Evolutionary conservation across 1,140 invertebrate genomes (phyloP).

Genomic region (Megalonaias nervosa): DNA sequence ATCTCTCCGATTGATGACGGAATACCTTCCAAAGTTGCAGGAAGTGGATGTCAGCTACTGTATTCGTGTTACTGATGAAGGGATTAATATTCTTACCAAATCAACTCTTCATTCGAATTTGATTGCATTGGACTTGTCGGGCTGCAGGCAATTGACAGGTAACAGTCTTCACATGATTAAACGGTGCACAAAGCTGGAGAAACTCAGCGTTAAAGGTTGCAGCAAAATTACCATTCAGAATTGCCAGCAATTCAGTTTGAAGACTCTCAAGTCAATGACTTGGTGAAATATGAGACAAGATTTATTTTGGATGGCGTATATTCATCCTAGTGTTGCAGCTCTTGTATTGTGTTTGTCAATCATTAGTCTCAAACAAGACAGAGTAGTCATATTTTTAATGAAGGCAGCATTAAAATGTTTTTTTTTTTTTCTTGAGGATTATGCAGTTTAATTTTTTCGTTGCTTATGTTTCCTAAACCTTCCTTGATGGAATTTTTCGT

Average conservation of each 20-base stretch:
- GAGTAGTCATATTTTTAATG: too few relatives aligned
- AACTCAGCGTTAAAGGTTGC: slow-evolving; percentile 30
- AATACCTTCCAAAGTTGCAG: slow-evolving; percentile 82
- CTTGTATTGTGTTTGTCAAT: too few relatives aligned
- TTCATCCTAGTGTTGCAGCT: too few relatives aligned
- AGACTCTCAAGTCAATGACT: too few relatives aligned
- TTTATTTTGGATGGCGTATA: too few relatives aligned
- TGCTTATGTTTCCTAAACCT: too few relatives aligned
- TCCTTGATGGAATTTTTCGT: too few relatives aligned
- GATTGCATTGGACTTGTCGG: slow-evolving; percentile 82
- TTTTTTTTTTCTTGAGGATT: too few relatives aligned
- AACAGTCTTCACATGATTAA: slow-evolving; percentile 83
- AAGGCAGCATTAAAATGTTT: too few relatives aligned
- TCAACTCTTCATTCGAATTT: slow-evolving; percentile 32
- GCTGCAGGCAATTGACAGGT: slow-evolving; percentile 87
- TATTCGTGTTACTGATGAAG: slow-evolving; percentile 88
- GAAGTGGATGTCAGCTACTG: slow-evolving; percentile 88
- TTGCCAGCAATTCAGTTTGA: slow-evolving; percentile 4
- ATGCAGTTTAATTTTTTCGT: too few relatives aligned
- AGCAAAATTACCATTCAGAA: slow-evolving; percentile 33
- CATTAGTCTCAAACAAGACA: too few relatives aligned
- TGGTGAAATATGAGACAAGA: too few relatives aligned
- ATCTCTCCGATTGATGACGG: slow-evolving; percentile 84
- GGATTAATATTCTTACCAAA: slow-evolving; percentile 85
- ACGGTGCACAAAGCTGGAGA: slow-evolving; percentile 47